Conservation (phyloP, 2,797 vertebrate species). For the Pteropus rufus region DNA sequence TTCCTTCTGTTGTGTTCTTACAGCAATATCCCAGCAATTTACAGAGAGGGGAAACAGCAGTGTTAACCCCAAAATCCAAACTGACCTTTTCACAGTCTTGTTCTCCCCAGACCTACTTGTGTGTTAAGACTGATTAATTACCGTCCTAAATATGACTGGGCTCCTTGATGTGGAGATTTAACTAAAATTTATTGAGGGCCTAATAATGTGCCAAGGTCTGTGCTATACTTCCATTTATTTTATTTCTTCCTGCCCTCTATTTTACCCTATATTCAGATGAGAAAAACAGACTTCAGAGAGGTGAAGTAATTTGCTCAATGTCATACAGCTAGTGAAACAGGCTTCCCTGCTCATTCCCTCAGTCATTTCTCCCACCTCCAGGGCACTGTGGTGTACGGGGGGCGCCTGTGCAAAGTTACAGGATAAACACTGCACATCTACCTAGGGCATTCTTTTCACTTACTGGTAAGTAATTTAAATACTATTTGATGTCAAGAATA, state of each 20-base stretch:
- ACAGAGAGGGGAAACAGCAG: neutral
- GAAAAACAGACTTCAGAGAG: neutral
- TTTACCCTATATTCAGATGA: neutral
- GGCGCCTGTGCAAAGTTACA: neutral
- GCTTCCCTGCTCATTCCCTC: neutral
- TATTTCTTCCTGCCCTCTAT: neutral
- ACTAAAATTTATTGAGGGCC: neutral
- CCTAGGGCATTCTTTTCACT: neutral
- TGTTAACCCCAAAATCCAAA: neutral
- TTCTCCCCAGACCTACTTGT: neutral
- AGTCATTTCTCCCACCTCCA: neutral
- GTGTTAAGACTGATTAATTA: neutral
- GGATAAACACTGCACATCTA: neutral
- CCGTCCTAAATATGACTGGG: neutral
- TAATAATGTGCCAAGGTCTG: neutral
- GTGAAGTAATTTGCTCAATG: neutral
- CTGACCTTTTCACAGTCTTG: neutral
- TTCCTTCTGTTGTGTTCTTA: neutral
- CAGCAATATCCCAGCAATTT: neutral
- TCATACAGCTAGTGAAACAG: neutral
- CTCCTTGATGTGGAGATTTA: neutral
- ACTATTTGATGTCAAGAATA: constrained; percentile 18
- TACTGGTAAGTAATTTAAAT: constrained; percentile 30
- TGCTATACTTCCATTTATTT: neutral
- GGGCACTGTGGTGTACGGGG: no score